Conservation (phyloP, 2,113 vertebrate species). For the Mungos mungo region DNA sequence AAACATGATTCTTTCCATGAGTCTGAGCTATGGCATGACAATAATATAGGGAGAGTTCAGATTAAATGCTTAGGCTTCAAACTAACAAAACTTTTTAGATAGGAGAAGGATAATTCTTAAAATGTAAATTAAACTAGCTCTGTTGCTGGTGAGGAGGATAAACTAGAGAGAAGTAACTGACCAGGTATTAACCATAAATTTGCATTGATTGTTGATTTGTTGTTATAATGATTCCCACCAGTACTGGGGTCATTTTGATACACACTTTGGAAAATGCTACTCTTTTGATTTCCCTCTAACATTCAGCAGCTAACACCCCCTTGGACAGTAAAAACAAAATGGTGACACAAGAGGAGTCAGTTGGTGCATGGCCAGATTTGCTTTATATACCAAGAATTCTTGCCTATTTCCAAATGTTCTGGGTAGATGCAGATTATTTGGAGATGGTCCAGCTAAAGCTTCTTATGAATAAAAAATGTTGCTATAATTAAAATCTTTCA, state of each 20-base stretch:
- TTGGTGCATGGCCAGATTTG: not conserved
- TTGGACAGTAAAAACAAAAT: not conserved
- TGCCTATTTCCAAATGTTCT: constrained; percentile 52
- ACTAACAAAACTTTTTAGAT: not conserved
- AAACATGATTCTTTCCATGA: not conserved
- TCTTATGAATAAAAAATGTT: constrained; percentile 59
- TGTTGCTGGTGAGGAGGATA: not conserved
- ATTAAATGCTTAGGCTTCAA: not conserved
- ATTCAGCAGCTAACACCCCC: not conserved
- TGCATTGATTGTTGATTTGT: not conserved
- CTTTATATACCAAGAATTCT: not conserved
- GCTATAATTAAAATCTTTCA: constrained; percentile 59
- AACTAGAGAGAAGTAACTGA: not conserved
- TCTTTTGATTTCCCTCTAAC: not conserved
- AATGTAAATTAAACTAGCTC: not conserved
- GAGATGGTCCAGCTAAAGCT: constrained; percentile 46
- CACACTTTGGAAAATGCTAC: not conserved
- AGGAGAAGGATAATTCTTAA: not conserved
- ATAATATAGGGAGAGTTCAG: not conserved
- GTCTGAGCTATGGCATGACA: not conserved
- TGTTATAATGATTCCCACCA: not conserved
- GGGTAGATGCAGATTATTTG: not conserved
- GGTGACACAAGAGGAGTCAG: not conserved
- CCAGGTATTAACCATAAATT: not conserved
- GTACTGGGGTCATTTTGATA: not conserved